Percentiles rank a stretch among this genome's conserved stretches.
These are phyloP conservation scores for Micropterix aruncella DNA, from an alignment of 2,888 invertebrate genomes.

Conservation along the genomic window DNA sequence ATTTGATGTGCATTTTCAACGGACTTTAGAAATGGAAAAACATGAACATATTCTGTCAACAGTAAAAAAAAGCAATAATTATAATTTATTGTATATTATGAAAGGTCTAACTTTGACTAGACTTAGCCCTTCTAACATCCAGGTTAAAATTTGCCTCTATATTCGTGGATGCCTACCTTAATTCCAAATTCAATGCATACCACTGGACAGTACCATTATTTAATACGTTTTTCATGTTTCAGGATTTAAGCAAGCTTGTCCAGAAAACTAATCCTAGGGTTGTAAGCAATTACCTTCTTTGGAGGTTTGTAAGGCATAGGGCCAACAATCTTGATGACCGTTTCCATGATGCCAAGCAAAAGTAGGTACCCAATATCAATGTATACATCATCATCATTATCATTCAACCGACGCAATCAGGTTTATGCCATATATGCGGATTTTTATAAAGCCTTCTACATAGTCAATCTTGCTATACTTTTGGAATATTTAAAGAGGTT, in stretches of 20 bases:
- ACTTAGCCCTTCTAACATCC: neutral
- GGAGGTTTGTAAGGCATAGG: constrained; percentile 73
- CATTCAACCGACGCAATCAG: neutral
- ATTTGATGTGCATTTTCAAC: too few relatives aligned
- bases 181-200: too few relatives aligned
- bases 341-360: constrained; percentile 74
- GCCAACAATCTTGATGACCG: constrained; percentile 77
- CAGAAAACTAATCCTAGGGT: constrained; percentile 43
- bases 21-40: too few relatives aligned
- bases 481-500: too few relatives aligned
- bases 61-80: too few relatives aligned
- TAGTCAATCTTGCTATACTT: too few relatives aligned
- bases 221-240: constrained; percentile 9
- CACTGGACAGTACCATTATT: constrained; percentile 1
- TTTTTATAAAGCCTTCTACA: too few relatives aligned
- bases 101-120: too few relatives aligned
- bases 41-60: too few relatives aligned
- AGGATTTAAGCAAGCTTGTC: constrained; percentile 48
- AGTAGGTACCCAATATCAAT: constrained; percentile 25
- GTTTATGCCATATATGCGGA: too few relatives aligned
- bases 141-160: neutral
- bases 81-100: too few relatives aligned
- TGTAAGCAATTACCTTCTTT: constrained; percentile 69
- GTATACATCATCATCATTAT: too few relatives aligned
- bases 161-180: constrained; percentile 1